These are phyloP conservation scores for Rhodophaea formosa DNA, from an alignment of 2,888 invertebrate genomes.

Conservation along the genomic window DNA sequence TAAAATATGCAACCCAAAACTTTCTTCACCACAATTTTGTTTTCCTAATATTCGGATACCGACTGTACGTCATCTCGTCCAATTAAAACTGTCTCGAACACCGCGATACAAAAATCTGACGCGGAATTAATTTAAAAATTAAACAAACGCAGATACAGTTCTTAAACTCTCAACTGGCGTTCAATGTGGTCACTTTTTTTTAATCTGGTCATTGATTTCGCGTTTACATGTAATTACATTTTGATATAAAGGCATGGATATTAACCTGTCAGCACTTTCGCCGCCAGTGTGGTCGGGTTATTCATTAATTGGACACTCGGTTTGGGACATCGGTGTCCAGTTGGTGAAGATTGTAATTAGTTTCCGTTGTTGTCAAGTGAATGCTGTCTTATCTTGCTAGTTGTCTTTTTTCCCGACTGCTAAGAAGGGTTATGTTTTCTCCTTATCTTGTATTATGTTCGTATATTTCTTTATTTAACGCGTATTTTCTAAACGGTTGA, in stretches of 20 bases:
- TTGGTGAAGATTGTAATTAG: too few species aligned
- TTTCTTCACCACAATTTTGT: not conserved
- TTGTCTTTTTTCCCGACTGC: too few species aligned
- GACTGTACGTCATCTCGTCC: constrained; percentile 26
- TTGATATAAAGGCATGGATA: constrained; percentile 50
- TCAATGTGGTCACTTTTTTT: constrained; percentile 34
- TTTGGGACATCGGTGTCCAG: too few species aligned
- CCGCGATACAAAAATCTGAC: constrained; percentile 29
- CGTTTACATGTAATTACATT: constrained; percentile 52
- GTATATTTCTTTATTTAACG: too few species aligned
- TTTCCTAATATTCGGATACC: not conserved
- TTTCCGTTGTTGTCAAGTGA: too few species aligned
- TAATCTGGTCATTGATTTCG: constrained; percentile 48
- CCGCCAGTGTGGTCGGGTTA: constrained; percentile 21
- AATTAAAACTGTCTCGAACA: constrained; percentile 43
- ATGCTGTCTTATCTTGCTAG: too few species aligned
- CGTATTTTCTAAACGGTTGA: too few species aligned
- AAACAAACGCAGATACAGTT: constrained; percentile 45
- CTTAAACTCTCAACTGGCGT: constrained; percentile 21
- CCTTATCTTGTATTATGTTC: too few species aligned
- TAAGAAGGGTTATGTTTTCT: too few species aligned
- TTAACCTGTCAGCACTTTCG: constrained; percentile 59
- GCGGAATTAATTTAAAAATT: constrained; percentile 44
- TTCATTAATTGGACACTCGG: too few species aligned
- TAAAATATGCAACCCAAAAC: too few species aligned